Conservation (phyloP, 2,113 vertebrate species). For the Andinoacara biseriatus region DNA sequence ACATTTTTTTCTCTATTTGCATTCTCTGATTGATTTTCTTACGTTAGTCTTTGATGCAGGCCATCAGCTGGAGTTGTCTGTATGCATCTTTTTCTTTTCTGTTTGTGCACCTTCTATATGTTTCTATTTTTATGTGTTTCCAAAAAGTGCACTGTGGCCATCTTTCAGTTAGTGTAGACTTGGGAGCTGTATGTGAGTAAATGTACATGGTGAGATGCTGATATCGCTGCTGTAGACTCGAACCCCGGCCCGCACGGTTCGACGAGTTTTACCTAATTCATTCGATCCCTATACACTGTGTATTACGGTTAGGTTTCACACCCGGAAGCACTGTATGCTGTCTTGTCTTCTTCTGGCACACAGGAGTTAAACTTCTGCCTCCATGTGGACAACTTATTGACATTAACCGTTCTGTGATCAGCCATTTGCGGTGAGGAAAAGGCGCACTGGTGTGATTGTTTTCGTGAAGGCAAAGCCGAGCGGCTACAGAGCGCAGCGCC, state of each 20-base stretch:
- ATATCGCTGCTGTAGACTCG: neutral
- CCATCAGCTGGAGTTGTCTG: neutral
- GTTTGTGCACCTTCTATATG: neutral
- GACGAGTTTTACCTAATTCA: neutral
- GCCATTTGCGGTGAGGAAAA: neutral
- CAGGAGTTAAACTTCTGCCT: slow-evolving; percentile 17
- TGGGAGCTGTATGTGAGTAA: neutral
- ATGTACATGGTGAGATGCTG: neutral
- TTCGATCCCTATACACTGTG: neutral
- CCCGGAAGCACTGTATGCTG: slow-evolving; percentile 66
- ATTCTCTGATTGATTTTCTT: too few relatives aligned
- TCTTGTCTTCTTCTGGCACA: slow-evolving; percentile 53
- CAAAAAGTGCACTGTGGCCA: neutral
- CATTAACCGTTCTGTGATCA: neutral
- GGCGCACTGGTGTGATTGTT: neutral
- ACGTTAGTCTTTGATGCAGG: neutral
- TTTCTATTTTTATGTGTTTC: neutral
- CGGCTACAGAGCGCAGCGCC: slow-evolving; percentile 15
- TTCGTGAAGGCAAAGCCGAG: slow-evolving; percentile 1
- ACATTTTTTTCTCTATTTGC: too few relatives aligned
- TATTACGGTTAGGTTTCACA: slow-evolving; percentile 60
- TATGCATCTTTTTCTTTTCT: neutral
- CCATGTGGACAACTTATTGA: slow-evolving; percentile 14
- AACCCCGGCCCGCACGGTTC: neutral
- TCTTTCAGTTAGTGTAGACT: neutral